Percentiles rank a stretch among this genome's conserved stretches.
Conservation (phyloP, 2,888 invertebrate genomes). For the Patella depressa region DNA sequence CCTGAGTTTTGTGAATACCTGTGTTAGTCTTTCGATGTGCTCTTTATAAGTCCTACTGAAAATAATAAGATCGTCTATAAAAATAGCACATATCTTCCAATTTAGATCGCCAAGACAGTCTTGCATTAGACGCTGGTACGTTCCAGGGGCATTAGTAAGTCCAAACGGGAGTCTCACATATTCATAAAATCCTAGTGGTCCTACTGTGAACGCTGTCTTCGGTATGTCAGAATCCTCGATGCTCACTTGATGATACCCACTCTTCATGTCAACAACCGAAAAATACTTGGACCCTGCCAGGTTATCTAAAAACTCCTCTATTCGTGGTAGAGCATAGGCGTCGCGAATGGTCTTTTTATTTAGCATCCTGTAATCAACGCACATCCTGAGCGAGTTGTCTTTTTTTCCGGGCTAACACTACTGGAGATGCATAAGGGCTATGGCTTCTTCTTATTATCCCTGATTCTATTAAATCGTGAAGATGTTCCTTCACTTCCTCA, state of each 20-base stretch:
- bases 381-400: not conserved
- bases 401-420: not conserved
- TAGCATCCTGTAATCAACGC: not conserved
- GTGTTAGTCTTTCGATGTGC: constrained; percentile 22
- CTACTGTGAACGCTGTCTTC: not conserved
- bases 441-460: not conserved
- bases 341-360: not conserved
- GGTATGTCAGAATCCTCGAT: not conserved
- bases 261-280: not conserved
- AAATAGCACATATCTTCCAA: constrained; percentile 19
- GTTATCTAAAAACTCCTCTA: not conserved
- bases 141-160: not conserved
- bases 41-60: constrained; percentile 23
- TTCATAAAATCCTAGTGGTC: not conserved
- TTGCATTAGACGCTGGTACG: constrained; percentile 11
- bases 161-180: not conserved
- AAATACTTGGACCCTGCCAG: not conserved
- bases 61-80: not conserved
- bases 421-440: not conserved
- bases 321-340: not conserved
- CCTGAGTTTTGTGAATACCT: constrained; percentile 24
- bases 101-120: constrained; percentile 29
- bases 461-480: not conserved
- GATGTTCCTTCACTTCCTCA: constrained; percentile 1
- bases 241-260: not conserved